Evolutionary conservation across 2,888 invertebrate genomes (phyloP), one percentile per base, ranked within the genome.

Genomic region (Eristalis tenax): DNA sequence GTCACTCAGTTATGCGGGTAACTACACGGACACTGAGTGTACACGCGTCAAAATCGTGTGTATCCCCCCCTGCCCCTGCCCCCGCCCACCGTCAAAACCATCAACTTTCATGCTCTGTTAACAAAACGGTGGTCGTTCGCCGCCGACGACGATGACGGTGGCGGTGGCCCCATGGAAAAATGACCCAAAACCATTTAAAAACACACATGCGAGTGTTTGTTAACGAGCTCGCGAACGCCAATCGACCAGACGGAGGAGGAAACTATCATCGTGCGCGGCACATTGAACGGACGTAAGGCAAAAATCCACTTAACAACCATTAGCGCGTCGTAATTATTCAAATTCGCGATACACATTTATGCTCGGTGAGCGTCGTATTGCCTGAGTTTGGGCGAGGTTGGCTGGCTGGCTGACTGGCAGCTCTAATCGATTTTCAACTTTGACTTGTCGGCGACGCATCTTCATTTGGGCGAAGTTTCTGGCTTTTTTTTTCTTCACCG

Each of bases 251-350:
- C 57, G 11, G 18, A 57, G 26, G 15, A 59, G 59, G 59, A 28
- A 59, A 59, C 59, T 50, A 50, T 50, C 50, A 50, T 18, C 18
- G 18, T n/a, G n/a, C 43, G 43, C 26, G 50, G 50, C n/a, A 18
- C 50, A 10, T 8, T 50, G 50, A 18, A 18, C 50, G 18, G 8
- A 40, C 35, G 32, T 15, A 22, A 61, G 61, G 40, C 15, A 75
- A 61, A 68, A 66, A 69, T 69, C 68, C 81, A 75, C 74, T 81
- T 75, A 81, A 81, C 81, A 75, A 63, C 74, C 74, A 80, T 80
- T 74, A 80, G 65, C 74, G 65, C 74, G 63, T 61, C 66, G 74
- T 74, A 80, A 81, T 81, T 81, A 81, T 81, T 81, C 81, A 74
- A 81, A 81, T 75, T 81, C 57, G 63, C 64, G 81, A 75, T 81